phyloP scores from a whole-genome alignment of 1,140 invertebrate genomes.

The Hormaphis cornu region DNA sequence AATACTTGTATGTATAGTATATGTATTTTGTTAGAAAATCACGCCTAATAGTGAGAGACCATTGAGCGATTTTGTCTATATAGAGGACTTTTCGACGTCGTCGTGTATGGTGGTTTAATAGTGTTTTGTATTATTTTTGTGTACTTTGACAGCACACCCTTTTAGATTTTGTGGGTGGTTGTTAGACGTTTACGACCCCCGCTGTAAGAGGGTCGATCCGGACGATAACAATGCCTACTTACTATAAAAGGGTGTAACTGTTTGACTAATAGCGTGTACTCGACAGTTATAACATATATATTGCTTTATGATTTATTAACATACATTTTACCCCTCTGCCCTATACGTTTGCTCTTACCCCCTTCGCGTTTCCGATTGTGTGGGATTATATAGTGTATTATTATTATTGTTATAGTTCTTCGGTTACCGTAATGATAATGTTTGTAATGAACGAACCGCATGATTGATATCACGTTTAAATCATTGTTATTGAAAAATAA shows the following conservation, averaged over 20 bases:
- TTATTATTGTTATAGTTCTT: background rate
- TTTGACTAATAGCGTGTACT: slow-evolving; percentile 29
- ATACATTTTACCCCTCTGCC: background rate
- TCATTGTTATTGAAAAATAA: slow-evolving; percentile 2
- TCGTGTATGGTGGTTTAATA: slow-evolving; percentile 1
- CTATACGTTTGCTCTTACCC: background rate
- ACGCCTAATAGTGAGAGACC: background rate
- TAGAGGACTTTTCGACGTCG: background rate
- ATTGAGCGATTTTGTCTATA: background rate
- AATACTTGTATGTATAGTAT: background rate
- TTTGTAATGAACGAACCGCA: slow-evolving; percentile 8
- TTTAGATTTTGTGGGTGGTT: slow-evolving; percentile 21
- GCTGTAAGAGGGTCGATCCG: background rate
- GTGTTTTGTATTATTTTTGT: slow-evolving; percentile 5
- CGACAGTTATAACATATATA: slow-evolving; percentile 23
- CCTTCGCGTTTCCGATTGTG: slow-evolving; percentile 12
- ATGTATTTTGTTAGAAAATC: background rate
- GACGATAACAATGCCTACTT: slow-evolving; percentile 20
- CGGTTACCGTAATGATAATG: slow-evolving; percentile 12
- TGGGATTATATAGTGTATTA: background rate
- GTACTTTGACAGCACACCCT: background rate
- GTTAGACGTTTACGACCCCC: slow-evolving; percentile 2
- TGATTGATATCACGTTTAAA: slow-evolving; percentile 23
- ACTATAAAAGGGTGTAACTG: slow-evolving; percentile 29
- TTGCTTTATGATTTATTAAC: slow-evolving; percentile 27